Base-by-base conservation (phyloP, 2,113 vertebrate genomes). In the Apaloderma vittatum region DNA sequence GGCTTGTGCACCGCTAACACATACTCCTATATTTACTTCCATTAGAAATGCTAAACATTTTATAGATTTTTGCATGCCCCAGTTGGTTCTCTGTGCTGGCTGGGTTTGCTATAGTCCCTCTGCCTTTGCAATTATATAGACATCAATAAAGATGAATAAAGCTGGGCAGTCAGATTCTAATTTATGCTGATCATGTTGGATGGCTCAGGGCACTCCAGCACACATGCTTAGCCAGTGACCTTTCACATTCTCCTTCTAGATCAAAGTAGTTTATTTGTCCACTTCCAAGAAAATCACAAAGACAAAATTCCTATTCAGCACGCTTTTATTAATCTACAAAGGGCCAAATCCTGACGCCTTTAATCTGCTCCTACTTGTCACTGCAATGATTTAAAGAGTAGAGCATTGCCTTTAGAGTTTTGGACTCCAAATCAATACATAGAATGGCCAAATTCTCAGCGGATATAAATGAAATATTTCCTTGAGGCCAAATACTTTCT, bases 251-350 rank as follows among this genome's bases (percentile, higher is more conserved):
- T 29, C 52, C 49, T 89, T 94, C 86, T 45, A 94, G 83, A 96
- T 97, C 90, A 97, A 97, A 97, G 95, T 80, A 54, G 55, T 95
- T 88, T 66, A 95, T 92, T 95, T 59, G 30, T 80, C 67, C 63
- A 78, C 86, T 92, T 96, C 93, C 94, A 96, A 88, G 92, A 92
- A 94, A 97, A 93, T 86, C 95, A 96, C 96, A 96, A 96, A 97
- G 96, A 92, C 94, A 96, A 86, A 95, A 97, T 97, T 96, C 88
- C 88, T 52, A 88, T 94, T 97, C 97, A 95, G 59, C 3, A 5
- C 0, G 52, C 88, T 57, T 97, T 88, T 88, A 96, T 95, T 92
- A 93, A 94, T 89, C 68, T 81, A 95, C 94, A 96, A 95, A 93
- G 52, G 92, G 73, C 88, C 92, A 96, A 95, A 95, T 71, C 30